Base-by-base conservation (phyloP, 1,140 invertebrate genomes). In the Pseudomyrmex concolor region DNA sequence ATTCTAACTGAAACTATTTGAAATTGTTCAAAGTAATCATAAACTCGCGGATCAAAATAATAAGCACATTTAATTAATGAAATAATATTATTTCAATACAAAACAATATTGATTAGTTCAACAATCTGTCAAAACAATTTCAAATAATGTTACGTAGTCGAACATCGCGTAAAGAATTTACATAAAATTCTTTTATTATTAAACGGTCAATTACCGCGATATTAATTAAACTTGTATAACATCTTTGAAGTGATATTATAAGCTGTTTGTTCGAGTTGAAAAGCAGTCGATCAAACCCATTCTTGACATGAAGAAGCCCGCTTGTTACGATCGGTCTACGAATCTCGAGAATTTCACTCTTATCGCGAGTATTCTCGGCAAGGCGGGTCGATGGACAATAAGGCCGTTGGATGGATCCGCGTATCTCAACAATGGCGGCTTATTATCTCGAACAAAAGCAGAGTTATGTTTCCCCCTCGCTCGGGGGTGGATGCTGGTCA, bases 371-470 rank as follows among this genome's bases (percentile, higher is more conserved):
- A 90, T 91, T 90, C 84, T 83, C 70, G 74, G 83, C 84, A 64
- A 85, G 85, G 83, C 81, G 89, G 84, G 83, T 84, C 87, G 84
- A 83, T 89, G 87, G 82, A 93, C 92, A 92, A 93, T 93, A 93
- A 93, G 91, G 88, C 88, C 84, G 87, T 70, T 63, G 73, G 84
- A 77, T 81, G 78, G 86, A 88, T 89, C 85, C 86, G 88, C 83
- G 86, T 90, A 89, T 91, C 84, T 89, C 89, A 89, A 92, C 92
- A 93, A 92, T 92, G 90, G 87, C 86, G 90, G 92, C 92, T 93
- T 93, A 93, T 93, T 93, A 92, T 92, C 89, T 88, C 72, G 89
- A 87, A 93, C 92, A 93, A 93, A 93, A 92, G 92, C 91, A 74
- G 68, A 87, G 88, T 89, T 90, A 86, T 86, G 83, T 62, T 80